phyloP scores from a whole-genome alignment of 1,140 invertebrate genomes.

The Neodiprion pinetum region DNA sequence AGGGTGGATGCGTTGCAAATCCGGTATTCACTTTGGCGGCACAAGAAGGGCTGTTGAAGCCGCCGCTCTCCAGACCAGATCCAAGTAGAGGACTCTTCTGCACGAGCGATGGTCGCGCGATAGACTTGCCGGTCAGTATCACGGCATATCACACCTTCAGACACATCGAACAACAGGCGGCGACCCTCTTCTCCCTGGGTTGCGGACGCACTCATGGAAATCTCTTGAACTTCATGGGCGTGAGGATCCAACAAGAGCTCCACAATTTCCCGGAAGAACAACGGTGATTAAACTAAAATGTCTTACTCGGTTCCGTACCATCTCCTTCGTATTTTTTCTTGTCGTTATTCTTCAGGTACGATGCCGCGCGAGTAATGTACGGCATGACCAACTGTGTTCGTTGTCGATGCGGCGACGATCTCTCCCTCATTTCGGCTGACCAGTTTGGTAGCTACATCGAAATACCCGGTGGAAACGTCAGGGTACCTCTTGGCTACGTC shows the following conservation, averaged over 20 bases:
- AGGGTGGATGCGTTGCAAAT: slow-evolving; percentile 69
- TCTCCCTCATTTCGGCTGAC: slow-evolving; percentile 70
- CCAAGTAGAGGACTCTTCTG: slow-evolving; percentile 66
- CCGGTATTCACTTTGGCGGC: slow-evolving; percentile 71
- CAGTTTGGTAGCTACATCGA: slow-evolving; percentile 71
- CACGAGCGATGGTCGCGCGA: slow-evolving; percentile 70
- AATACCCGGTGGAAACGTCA: slow-evolving; percentile 71
- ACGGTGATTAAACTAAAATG: slow-evolving; percentile 42
- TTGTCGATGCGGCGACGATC: slow-evolving; percentile 68
- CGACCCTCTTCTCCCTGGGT: slow-evolving; percentile 66
- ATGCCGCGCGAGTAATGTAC: slow-evolving; percentile 71
- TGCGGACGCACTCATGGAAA: slow-evolving; percentile 66
- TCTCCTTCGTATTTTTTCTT: background rate
- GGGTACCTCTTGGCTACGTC: slow-evolving; percentile 70
- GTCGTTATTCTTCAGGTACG: slow-evolving; percentile 56
- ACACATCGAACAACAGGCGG: slow-evolving; percentile 70
- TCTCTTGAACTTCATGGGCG: slow-evolving; percentile 68
- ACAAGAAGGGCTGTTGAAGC: slow-evolving; percentile 68
- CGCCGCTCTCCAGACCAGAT: slow-evolving; percentile 59
- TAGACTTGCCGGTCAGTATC: slow-evolving; percentile 67
- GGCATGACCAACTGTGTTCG: slow-evolving; percentile 68
- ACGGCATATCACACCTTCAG: slow-evolving; percentile 70
- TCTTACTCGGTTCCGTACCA: too few relatives aligned
- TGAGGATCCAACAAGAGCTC: slow-evolving; percentile 71
- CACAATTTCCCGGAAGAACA: slow-evolving; percentile 73